phyloP scores from a whole-genome alignment of 2,888 invertebrate genomes.

The Philhelius pedissequus region DNA sequence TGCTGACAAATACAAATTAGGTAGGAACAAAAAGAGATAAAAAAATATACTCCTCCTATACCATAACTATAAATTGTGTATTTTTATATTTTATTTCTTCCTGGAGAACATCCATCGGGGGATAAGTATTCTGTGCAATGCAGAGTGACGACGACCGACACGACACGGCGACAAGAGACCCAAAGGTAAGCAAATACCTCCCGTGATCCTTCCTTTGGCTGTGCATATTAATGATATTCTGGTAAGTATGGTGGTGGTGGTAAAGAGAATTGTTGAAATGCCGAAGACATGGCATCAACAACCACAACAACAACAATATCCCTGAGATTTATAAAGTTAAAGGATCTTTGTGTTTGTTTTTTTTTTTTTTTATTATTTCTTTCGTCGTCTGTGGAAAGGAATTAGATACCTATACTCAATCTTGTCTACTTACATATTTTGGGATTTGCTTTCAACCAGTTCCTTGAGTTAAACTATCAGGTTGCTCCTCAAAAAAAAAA shows the following conservation, averaged over 20 bases:
- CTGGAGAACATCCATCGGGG: not conserved
- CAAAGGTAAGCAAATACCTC: slow-evolving; percentile 26
- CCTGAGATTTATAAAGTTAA: not conserved
- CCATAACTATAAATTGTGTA: slow-evolving; percentile 17
- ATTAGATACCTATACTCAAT: slow-evolving; percentile 33
- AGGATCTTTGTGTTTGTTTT: not conserved
- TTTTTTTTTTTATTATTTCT: not conserved
- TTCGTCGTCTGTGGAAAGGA: slow-evolving; percentile 14
- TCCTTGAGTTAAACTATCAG: slow-evolving; percentile 15
- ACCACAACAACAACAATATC: not conserved
- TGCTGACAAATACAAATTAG: not conserved
- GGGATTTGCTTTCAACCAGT: slow-evolving; percentile 26
- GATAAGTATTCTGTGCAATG: not conserved
- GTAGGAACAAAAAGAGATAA: not conserved
- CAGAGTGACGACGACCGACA: not conserved
- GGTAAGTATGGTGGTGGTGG: not conserved
- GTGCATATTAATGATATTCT: slow-evolving; percentile 44
- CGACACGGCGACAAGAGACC: not conserved
- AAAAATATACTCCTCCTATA: not conserved
- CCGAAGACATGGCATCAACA: slow-evolving; percentile 14
- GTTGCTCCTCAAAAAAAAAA: not conserved
- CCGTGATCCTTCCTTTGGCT: slow-evolving; percentile 30
- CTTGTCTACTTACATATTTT: slow-evolving; percentile 47
- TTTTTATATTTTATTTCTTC: slow-evolving; percentile 24
- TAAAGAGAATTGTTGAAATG: not conserved